These are phyloP conservation scores for Eucera pruinosa DNA, from an alignment of 2,888 invertebrate genomes.

Conservation along the genomic window DNA sequence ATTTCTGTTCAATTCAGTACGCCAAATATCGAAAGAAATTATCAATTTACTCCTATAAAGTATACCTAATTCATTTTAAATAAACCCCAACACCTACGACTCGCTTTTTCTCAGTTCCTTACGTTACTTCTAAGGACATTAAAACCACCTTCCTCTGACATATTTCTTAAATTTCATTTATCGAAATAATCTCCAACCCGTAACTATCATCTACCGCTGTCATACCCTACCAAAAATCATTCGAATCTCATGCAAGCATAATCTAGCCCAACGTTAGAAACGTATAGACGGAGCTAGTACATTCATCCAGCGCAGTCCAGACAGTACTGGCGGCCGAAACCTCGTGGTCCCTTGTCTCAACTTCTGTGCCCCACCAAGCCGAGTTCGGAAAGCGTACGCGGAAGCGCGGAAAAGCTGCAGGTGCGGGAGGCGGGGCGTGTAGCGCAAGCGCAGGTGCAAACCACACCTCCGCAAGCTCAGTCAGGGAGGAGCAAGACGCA, in stretches of 20 bases:
- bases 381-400: slow-evolving; percentile 60
- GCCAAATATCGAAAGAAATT: too few relatives aligned
- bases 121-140: too few relatives aligned
- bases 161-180: too few relatives aligned
- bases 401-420: slow-evolving; percentile 77
- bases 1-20: too few relatives aligned
- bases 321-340: slow-evolving; percentile 37
- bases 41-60: too few relatives aligned
- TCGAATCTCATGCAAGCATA: too few relatives aligned
- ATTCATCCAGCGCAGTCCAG: slow-evolving; percentile 38
- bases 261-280: neutral
- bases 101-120: too few relatives aligned
- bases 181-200: too few relatives aligned
- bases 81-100: too few relatives aligned
- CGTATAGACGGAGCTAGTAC: slow-evolving; percentile 31
- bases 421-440: slow-evolving; percentile 73
- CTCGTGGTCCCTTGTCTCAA: slow-evolving; percentile 38
- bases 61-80: too few relatives aligned
- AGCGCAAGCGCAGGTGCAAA: slow-evolving; percentile 80
- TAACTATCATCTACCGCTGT: neutral
- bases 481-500: slow-evolving; percentile 80
- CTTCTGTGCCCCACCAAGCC: slow-evolving; percentile 38
- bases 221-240: neutral
- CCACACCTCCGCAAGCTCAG: slow-evolving; percentile 81
- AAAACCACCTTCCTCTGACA: too few relatives aligned